Percentiles rank a stretch among this genome's conserved stretches.
Evolutionary conservation across 2,888 invertebrate genomes (phyloP).

Genomic region (Sesamia inferens): DNA sequence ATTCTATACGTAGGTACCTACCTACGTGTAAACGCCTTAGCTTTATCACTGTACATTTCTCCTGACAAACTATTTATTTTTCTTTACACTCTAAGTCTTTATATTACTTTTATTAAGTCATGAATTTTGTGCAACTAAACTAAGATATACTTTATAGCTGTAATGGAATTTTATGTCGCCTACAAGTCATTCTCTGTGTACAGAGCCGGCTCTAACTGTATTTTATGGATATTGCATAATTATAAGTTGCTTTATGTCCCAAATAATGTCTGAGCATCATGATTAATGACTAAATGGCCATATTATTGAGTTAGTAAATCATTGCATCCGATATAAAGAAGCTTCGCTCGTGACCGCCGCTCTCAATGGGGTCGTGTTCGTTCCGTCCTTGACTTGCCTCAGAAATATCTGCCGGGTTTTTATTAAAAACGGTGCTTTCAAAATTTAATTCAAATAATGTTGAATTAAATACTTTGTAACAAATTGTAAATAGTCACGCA

Average conservation of each 20-base stretch:
- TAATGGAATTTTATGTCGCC: conserved; percentile 57
- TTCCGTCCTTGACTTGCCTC: conserved; percentile 72
- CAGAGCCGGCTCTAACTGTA: conserved; percentile 37
- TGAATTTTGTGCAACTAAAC: conserved; percentile 43
- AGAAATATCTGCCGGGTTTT: conserved; percentile 52
- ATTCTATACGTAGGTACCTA: conserved; percentile 41
- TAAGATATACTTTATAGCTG: conserved; percentile 35
- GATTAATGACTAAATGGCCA: conserved; percentile 64
- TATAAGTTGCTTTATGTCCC: conserved; percentile 32
- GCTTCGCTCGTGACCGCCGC: conserved; percentile 62
- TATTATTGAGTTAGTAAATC: conserved; percentile 44
- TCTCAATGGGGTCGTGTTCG: conserved; percentile 67
- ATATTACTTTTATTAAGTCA: conserved; percentile 56
- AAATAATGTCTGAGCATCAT: conserved; percentile 45
- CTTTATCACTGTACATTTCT: conserved; percentile 37
- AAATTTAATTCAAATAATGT: conserved; percentile 53
- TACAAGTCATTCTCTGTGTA: conserved; percentile 30
- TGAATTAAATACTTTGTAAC: conserved; percentile 53
- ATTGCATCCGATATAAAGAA: conserved; percentile 40
- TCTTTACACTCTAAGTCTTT: conserved; percentile 28
- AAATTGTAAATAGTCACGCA: conserved; percentile 62
- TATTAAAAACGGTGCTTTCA: conserved; percentile 57
- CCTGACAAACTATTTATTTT: conserved; percentile 51
- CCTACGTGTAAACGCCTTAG: conserved; percentile 37
- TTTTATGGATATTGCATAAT: conserved; percentile 57